Evolutionary conservation across 1,140 invertebrate species (phyloP), one percentile per base, ranked within the genome.

Genomic region (Ceratosolen fusciceps): DNA sequence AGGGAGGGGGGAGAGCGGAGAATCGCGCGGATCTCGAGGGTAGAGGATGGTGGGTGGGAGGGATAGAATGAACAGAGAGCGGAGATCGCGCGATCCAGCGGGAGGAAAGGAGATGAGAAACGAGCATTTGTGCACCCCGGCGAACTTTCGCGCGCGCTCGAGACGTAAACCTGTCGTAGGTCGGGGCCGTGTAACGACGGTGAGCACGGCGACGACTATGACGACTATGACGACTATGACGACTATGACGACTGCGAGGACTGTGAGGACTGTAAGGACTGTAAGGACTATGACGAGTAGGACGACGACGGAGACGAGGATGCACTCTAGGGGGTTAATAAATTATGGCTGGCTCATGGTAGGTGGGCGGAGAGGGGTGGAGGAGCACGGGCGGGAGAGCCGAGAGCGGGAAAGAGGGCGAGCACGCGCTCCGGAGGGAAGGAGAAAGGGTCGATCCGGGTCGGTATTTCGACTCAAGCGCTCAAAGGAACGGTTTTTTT

Each of bases 151-250:
- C 29, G 43, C 49, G 16, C 29, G 43, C 49, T 4, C 37, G 39
- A 43, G 49, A 72, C 70, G 70, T 72, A 72, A 72, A 72, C 49
- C 29, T 54, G 49, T 72, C 49, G 43, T 52, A 34, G 70, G 31
- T 65, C 60, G 60, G 60, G 60, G 60, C 60, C n/a, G n/a, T 26
- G 60, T 65, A 65, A 65, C 37, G 60, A 65, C 24, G 5, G 1
- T 12, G n/a, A 58, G 8, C n/a, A 29, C 2, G 52, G 24, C 8
- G 2, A 54, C 8, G 54, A 58, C 12, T n/a, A 58, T 16, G 58
- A 60, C 7, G 29, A 34, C 7, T 24, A 60, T 34, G 58, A 60
- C 31, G 58, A 31, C 31, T 12, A 4, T 60, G 58, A 58, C 19
- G 54, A 29, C 8, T 19, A 54, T n/a, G 21, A 54, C 8, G 54